phyloP scores from a whole-genome alignment of 2,888 invertebrate genomes.

The Didymodactylos carnosus region DNA sequence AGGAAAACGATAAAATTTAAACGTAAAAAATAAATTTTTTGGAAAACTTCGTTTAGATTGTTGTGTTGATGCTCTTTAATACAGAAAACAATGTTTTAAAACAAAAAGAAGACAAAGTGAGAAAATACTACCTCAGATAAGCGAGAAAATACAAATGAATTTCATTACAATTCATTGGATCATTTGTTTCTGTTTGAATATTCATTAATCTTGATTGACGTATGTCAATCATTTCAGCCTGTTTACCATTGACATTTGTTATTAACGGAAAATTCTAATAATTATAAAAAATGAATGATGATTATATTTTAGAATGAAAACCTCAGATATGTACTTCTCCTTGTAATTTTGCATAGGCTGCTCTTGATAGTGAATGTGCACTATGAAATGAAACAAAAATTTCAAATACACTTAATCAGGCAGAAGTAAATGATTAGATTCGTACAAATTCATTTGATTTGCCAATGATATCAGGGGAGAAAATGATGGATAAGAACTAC shows the following conservation, averaged over 20 bases:
- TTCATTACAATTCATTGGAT: slow-evolving; percentile 35
- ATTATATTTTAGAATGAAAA: too few relatives aligned
- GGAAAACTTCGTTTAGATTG: slow-evolving; percentile 2
- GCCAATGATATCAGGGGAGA: not conserved
- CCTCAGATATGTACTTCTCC: too few relatives aligned
- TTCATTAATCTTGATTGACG: slow-evolving; percentile 18
- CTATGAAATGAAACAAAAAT: not conserved
- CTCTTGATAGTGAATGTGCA: slow-evolving; percentile 27
- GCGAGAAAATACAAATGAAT: slow-evolving; percentile 36
- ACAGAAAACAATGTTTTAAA: too few relatives aligned
- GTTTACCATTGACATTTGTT: slow-evolving; percentile 30
- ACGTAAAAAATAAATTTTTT: slow-evolving; percentile 35
- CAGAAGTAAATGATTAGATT: too few relatives aligned
- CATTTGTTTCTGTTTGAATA: slow-evolving; percentile 27
- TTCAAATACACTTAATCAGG: too few relatives aligned
- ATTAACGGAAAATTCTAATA: slow-evolving; percentile 31
- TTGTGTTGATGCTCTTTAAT: too few relatives aligned
- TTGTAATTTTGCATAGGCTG: slow-evolving; percentile 31
- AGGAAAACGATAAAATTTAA: slow-evolving; percentile 38
- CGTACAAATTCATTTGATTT: not conserved
- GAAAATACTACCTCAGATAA: not conserved
- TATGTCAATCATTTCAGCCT: slow-evolving; percentile 33
- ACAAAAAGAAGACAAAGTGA: not conserved
- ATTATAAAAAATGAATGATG: too few relatives aligned
- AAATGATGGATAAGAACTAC: not conserved